These are phyloP conservation scores for Xenopus tropicalis DNA, from an alignment of 2,113 vertebrate genomes.

Conservation along the genomic window UCB_Xtro_10.0 CM004443.2:11310501-11311000, in stretches of 20 bases:
- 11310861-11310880: not conserved
- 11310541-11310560: no score
- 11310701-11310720: not conserved
- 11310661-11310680: no score
- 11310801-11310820: not conserved
- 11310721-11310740: not conserved
- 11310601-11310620: no score
- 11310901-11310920: not conserved
- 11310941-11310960: constrained; percentile 4
- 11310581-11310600: no score
- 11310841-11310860: not conserved
- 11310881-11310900: constrained; percentile 7
- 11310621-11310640: no score
- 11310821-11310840: not conserved
- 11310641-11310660: no score
- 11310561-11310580: no score
- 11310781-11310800: not conserved
- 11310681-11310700: no score
- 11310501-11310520: no score
- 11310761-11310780: not conserved
- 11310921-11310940: not conserved
- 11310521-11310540: no score
- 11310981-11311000: not conserved
- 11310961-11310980: not conserved
- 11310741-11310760: not conserved